Evolutionary conservation across 2,888 invertebrate species (phyloP).

Genomic region (Steromphala cineraria): DNA sequence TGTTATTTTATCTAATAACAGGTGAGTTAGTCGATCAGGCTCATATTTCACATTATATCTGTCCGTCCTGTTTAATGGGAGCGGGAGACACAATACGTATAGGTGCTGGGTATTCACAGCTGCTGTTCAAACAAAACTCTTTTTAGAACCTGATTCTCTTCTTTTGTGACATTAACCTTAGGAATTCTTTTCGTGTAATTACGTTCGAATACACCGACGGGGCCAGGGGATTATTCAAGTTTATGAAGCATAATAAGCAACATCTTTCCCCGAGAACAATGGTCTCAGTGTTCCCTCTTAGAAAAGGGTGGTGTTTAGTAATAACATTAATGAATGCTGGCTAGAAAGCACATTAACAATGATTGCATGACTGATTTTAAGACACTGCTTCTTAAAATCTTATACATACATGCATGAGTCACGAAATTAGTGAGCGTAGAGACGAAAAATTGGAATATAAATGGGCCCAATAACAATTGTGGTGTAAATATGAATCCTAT

Average conservation of each 20-base stretch:
- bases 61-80: too few relatives aligned
- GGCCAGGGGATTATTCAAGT: neutral
- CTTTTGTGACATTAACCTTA: too few relatives aligned
- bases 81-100: too few relatives aligned
- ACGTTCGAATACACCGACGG: neutral
- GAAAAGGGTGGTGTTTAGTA: neutral
- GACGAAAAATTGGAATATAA: conserved; percentile 8
- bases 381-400: conserved; percentile 8
- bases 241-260: conserved; percentile 3
- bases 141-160: too few relatives aligned
- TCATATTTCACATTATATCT: too few relatives aligned
- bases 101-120: too few relatives aligned
- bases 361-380: conserved; percentile 16
- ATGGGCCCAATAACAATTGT: neutral
- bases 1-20: too few relatives aligned
- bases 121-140: too few relatives aligned
- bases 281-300: neutral
- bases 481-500: neutral
- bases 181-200: neutral
- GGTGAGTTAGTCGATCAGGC: too few relatives aligned
- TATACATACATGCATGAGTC: conserved; percentile 14
- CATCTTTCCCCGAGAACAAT: neutral
- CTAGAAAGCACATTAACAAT: neutral
- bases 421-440: conserved; percentile 1
- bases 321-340: conserved; percentile 16